Evolutionary conservation across 2,113 vertebrate genomes (phyloP).

Genomic region (Tyto alba): DNA sequence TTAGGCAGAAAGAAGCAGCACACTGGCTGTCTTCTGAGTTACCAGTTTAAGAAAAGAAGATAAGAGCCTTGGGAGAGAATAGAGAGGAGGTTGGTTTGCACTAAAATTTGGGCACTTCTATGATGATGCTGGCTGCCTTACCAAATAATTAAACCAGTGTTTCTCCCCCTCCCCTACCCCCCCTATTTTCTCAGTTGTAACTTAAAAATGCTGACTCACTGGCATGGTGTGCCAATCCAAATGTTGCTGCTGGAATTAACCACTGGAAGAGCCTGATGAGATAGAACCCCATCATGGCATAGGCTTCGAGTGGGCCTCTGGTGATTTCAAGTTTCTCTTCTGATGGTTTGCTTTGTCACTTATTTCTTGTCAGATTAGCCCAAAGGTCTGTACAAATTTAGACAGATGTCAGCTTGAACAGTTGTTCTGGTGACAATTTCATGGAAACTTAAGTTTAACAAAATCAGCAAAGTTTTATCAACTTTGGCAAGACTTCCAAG

Average conservation of each 20-base stretch:
- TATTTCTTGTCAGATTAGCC: neutral
- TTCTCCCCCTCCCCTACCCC: too few relatives aligned
- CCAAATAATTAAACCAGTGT: neutral
- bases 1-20: neutral
- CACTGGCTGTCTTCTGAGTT: neutral
- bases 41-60: neutral
- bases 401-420: neutral
- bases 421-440: neutral
- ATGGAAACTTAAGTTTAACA: neutral
- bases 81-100: neutral
- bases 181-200: neutral
- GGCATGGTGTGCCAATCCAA: neutral
- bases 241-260: neutral
- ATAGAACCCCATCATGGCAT: neutral
- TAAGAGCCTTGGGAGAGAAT: neutral
- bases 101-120: neutral
- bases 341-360: neutral
- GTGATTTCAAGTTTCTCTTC: neutral
- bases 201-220: neutral
- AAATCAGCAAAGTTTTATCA: neutral
- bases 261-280: neutral
- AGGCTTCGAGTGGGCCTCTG: neutral
- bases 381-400: neutral
- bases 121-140: neutral
- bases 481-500: neutral